These are phyloP conservation scores for Andrena bucephala DNA, from an alignment of 2,888 invertebrate species.

Conservation along the genomic window DNA sequence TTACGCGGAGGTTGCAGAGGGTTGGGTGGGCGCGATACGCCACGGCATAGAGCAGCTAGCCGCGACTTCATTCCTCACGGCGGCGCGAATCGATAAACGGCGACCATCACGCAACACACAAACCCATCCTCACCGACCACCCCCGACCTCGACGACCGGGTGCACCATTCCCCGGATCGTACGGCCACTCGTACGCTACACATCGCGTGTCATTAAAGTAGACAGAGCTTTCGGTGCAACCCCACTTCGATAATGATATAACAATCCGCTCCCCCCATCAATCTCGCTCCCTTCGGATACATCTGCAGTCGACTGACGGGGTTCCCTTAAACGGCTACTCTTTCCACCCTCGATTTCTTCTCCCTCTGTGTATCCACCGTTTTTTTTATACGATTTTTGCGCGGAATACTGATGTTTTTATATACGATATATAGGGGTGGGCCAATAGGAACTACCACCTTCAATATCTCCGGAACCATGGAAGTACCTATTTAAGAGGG, in stretches of 20 bases:
- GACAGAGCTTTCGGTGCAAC: slow-evolving; percentile 25
- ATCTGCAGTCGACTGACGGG: no score
- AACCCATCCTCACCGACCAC: slow-evolving; percentile 61
- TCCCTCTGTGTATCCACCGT: no score
- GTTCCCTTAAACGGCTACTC: neutral
- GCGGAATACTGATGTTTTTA: neutral
- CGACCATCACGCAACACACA: slow-evolving; percentile 72
- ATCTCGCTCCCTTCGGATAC: neutral
- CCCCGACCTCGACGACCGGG: slow-evolving; percentile 46
- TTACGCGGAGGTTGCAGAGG: slow-evolving; percentile 6
- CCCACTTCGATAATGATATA: slow-evolving; percentile 11
- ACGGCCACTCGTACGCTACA: slow-evolving; percentile 43
- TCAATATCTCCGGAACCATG: no score
- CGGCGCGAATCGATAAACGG: slow-evolving; percentile 76
- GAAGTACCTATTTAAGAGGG: no score
- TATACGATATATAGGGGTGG: no score
- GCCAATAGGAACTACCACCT: no score
- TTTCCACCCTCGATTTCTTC: no score
- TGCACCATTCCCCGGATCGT: slow-evolving; percentile 56
- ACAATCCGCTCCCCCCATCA: neutral
- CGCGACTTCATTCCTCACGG: slow-evolving; percentile 69
- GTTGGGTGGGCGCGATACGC: slow-evolving; percentile 34
- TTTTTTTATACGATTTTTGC: no score
- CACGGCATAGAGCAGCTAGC: slow-evolving; percentile 65
- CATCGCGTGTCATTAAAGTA: slow-evolving; percentile 45